Percentiles rank a stretch among this genome's conserved stretches.
Evolutionary conservation across 2,888 invertebrate species (phyloP).

Genomic region (Polyploca ridens): DNA sequence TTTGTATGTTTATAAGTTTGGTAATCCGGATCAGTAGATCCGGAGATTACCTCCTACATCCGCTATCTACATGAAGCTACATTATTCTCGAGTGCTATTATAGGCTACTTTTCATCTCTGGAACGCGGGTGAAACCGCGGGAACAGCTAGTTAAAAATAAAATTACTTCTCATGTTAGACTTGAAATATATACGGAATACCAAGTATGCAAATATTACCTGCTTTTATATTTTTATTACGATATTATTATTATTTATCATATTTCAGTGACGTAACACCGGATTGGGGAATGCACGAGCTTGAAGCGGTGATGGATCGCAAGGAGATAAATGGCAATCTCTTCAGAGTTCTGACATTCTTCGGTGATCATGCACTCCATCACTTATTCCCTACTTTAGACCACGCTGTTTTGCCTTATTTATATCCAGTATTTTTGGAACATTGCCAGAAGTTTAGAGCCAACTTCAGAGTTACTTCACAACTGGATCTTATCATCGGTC

Average conservation of each 20-base stretch:
- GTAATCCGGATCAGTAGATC: too few relatives aligned
- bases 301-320: constrained; percentile 90
- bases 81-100: too few relatives aligned
- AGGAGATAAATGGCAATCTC: constrained; percentile 86
- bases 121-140: too few relatives aligned
- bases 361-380: constrained; percentile 91
- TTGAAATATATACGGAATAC: too few relatives aligned
- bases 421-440: constrained; percentile 85
- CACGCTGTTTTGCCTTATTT: constrained; percentile 87
- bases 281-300: constrained; percentile 93
- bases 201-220: too few relatives aligned
- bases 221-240: background rate
- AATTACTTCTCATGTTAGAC: too few relatives aligned
- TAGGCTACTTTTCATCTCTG: too few relatives aligned
- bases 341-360: constrained; percentile 89
- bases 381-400: constrained; percentile 92
- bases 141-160: too few relatives aligned
- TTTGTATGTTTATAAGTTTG: too few relatives aligned
- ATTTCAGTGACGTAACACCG: constrained; percentile 67
- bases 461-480: constrained; percentile 69
- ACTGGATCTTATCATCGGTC: constrained; percentile 65
- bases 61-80: too few relatives aligned
- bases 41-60: too few relatives aligned
- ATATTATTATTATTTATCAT: background rate
- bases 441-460: constrained; percentile 86